Base-by-base conservation (phyloP, 2,888 invertebrate species). In the Pterostichus madidus region DNA sequence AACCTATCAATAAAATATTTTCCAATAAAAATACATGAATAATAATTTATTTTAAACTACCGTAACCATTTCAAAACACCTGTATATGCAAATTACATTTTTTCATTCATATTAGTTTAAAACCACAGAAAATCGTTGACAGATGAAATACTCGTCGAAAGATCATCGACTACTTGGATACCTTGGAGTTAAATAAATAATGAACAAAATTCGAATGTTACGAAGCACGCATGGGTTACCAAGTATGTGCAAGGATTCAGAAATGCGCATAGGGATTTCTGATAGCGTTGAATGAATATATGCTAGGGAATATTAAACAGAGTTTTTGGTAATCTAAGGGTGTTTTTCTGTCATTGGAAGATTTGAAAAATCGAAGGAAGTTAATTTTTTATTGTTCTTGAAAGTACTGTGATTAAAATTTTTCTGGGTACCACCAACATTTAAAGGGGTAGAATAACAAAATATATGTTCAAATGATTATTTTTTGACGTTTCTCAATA, bases 1-100 rank as follows among this genome's bases (percentile, higher is more conserved):
- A 15, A 56, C 35, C 35, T n/a, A 61, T 61, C 61, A 61, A 61
- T 61, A 17, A 32, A 61, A 61, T 61, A n/a, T 61, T 49, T 3
- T 2, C 5, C 61, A 31, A 61, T 61, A 61, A 61, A 61, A 61
- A 32, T 35, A 61, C 61, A 61, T 35, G 61, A 32, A 32, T 61
- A 61, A 31, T n/a, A 61, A 61, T 35, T 61, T 61, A 61, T 56
- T 35, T 8, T 11, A n/a, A n/a, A 61, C 61, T 61, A 61, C 61
- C 31, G 61, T 61, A 32, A 61, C 31, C 32, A 10, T 61, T 35
- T 32, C 11, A 32, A 61, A 61, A 61, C 61, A 61, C 31, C 61
- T 61, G 61, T 61, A n/a, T 61, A 61, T 61, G 61, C n/a, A n/a
- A 61, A 61, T 61, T 4, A 49, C 2, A n/a, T 35, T 32, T 61